phyloP scores from a whole-genome alignment of 2,797 vertebrate species.

The Coendou prehensilis region DNA sequence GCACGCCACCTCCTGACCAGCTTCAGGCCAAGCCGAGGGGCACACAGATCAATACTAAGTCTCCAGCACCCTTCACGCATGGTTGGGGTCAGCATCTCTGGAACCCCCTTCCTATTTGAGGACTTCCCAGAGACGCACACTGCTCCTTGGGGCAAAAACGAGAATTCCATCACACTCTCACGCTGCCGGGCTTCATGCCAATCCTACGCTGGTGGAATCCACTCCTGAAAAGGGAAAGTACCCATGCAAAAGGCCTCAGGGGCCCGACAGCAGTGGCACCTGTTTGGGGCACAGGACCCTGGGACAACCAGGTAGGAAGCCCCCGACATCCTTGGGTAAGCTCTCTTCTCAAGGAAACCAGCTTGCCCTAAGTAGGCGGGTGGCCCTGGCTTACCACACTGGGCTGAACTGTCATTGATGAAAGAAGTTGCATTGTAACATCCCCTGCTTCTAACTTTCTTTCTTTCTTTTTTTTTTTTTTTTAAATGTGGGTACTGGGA shows the following conservation, averaged over 20 bases:
- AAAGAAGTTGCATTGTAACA: not conserved
- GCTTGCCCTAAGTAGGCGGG: not conserved
- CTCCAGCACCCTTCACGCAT: not conserved
- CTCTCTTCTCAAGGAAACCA: not conserved
- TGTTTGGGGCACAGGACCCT: not conserved
- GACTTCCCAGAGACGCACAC: not conserved
- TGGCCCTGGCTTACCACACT: not conserved
- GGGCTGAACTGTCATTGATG: too few relatives aligned
- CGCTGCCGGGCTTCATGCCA: not conserved
- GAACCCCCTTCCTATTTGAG: not conserved
- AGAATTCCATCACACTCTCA: not conserved
- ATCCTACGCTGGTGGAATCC: not conserved
- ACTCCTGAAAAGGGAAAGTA: not conserved
- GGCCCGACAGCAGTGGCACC: not conserved
- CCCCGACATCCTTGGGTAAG: not conserved
- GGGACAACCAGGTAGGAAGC: not conserved
- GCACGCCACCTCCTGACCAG: not conserved
- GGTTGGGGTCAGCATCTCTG: not conserved
- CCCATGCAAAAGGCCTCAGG: rapidly evolving
- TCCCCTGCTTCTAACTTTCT: too few relatives aligned
- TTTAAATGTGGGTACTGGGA: too few relatives aligned
- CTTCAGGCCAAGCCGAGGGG: too few relatives aligned
- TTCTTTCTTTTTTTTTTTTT: too few relatives aligned
- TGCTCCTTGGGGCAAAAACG: not conserved
- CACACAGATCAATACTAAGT: not conserved